Evolutionary conservation across 2,888 invertebrate species (phyloP), one percentile per base, ranked within the genome.

Genomic region (Xiphydria camelus): DNA sequence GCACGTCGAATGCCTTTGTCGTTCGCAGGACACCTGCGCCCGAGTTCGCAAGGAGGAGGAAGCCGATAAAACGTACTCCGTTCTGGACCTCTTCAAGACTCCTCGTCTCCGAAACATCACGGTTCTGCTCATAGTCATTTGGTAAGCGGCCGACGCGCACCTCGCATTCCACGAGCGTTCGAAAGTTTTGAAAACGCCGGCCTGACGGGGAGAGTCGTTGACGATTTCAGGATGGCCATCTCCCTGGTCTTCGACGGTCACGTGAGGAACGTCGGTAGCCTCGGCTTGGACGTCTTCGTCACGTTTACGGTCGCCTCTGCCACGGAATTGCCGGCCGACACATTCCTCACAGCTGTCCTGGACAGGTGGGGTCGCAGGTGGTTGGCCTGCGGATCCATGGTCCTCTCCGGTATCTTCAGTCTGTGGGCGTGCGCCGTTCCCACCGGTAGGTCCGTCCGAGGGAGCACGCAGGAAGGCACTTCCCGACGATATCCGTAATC

Each of bases 201-300:
- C n/a, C n/a, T n/a, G n/a, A n/a, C n/a, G n/a, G n/a, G n/a, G n/a
- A n/a, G n/a, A n/a, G n/a, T n/a, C n/a, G n/a, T n/a, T n/a, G n/a
- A n/a, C n/a, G n/a, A n/a, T 40, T 23, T 29, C 51, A 80, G 80
- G 80, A 90, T 91, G 88, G 85, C 88, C n/a, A 89, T 92, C 44
- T 90, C 91, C 0, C 67, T 93, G 64, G 90, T 91, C 1, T 91
- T 92, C 72, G 91, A 93, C 64, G 91, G 91, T 0, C 93, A 94
- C 68, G 91, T 92, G 10, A 80, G 93, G 64, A 93, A 92, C 68
- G 91, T 93, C 0, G 89, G 90, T 0, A 88, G 91, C 6, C 76
- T 93, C 29, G 91, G 91, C 0, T 75, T 91, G 57, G 86, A 91
- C 61, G 83, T 91, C n/a, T 92, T 91, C 70, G 69, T 91, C 44